Evolutionary conservation across 1,140 invertebrate species (phyloP), one percentile per base, ranked within the genome.

Genomic region (Fopius arisanus): DNA sequence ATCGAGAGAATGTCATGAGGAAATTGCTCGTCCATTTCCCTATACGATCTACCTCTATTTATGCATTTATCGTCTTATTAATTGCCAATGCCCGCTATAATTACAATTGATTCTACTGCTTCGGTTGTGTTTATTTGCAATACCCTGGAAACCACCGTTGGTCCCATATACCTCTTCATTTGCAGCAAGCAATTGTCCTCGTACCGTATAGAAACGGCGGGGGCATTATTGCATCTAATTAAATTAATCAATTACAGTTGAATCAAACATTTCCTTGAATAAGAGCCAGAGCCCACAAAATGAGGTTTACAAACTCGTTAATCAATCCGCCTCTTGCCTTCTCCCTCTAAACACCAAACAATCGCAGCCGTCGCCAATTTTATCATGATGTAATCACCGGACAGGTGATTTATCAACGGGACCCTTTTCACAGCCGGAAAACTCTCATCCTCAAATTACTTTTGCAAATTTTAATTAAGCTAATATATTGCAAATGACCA

Each of bases 331-430:
- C 43, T 19, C 43, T 48, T 7, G 1, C 10, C 43, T 37, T 12
- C 43, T 19, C 43, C 43, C 43, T 3, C 43, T 48, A 48, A 48
- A 48, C 43, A 48, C 43, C 23, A 59, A 59, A 26, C 54, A 59
- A 59, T 59, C 54, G 19, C 54, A 59, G 54, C 23, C 23, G 54
- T 59, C 23, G 54, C 54, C 54, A 59, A 59, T 59, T 26, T 28
- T 59, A 59, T 59, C 54, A 59, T 23, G 54, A 26, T 23, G 23
- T 59, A 59, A 59, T 59, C 23, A 59, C 23, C 23, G 10, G 54
- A 59, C 54, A 59, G 54, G 54, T 59, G 54, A 59, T 59, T 59
- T 59, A 48, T 48, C 43, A 48, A n/a, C 16, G 54, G 19, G 23
- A 23, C 21, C 19, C 10, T 59, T 59, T 59, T 59, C 21, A 26